These are phyloP conservation scores for Drosophila carrolli DNA, from an alignment of 1,140 invertebrate genomes.

Conservation along the genomic window DNA sequence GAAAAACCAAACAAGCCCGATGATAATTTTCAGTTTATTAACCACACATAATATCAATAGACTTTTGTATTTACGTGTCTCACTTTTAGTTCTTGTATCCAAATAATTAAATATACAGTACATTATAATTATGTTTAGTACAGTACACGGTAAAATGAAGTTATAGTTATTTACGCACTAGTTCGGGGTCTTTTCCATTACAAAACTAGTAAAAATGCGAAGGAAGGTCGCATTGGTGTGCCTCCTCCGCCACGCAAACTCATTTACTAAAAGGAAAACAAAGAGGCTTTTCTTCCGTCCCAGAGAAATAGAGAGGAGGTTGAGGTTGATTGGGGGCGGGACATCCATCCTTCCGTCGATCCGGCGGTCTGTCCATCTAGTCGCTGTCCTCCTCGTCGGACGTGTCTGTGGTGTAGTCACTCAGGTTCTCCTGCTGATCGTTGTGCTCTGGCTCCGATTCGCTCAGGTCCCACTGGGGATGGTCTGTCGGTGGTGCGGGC, in stretches of 20 bases:
- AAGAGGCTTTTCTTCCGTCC: slow-evolving; percentile 24
- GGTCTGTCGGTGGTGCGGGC: slow-evolving; percentile 93
- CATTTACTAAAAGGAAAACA: slow-evolving; percentile 75
- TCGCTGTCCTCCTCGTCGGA: slow-evolving; percentile 86
- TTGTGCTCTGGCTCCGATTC: slow-evolving; percentile 94
- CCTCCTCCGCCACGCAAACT: slow-evolving; percentile 63
- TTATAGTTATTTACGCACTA: slow-evolving; percentile 74
- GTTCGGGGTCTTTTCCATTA: slow-evolving; percentile 63
- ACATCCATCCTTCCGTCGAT: neutral
- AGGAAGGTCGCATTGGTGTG: slow-evolving; percentile 12
- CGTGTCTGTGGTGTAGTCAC: slow-evolving; percentile 87
- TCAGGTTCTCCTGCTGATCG: slow-evolving; percentile 87
- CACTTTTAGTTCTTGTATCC: slow-evolving; percentile 71
- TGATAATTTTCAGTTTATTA: slow-evolving; percentile 10
- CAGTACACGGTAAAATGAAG: slow-evolving; percentile 77
- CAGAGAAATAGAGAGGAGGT: slow-evolving; percentile 11
- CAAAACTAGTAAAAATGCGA: slow-evolving; percentile 83
- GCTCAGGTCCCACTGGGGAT: slow-evolving; percentile 98
- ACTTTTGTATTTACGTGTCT: slow-evolving; percentile 50
- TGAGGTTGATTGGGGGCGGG: slow-evolving; percentile 16
- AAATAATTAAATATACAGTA: slow-evolving; percentile 82
- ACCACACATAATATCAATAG: slow-evolving; percentile 38
- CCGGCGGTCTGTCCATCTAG: slow-evolving; percentile 40
- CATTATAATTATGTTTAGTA: slow-evolving; percentile 81
- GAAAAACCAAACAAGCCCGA: slow-evolving; percentile 6